These are phyloP conservation scores for Drosophila bocqueti DNA, from an alignment of 1,140 invertebrate genomes.

Conservation along the genomic window DNA sequence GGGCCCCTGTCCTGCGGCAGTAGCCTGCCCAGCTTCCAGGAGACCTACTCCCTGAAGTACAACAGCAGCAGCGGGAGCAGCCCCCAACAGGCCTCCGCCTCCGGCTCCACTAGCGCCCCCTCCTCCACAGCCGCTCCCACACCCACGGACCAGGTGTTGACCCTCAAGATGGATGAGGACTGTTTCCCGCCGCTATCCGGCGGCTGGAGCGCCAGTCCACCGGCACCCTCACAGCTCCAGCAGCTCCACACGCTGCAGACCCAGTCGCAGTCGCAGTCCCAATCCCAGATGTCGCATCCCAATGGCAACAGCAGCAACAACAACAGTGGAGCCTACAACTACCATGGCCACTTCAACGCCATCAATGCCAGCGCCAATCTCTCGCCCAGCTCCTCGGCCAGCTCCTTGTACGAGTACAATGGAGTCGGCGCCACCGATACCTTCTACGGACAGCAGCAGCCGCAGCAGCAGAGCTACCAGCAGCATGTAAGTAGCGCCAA, in stretches of 20 bases:
- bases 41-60: slow-evolving; percentile 92
- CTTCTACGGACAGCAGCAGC: slow-evolving; percentile 66
- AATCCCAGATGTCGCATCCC: slow-evolving; percentile 39
- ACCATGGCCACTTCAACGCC: slow-evolving; percentile 77
- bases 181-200: slow-evolving; percentile 86
- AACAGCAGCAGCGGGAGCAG: slow-evolving; percentile 66
- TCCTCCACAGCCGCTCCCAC: slow-evolving; percentile 53
- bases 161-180: slow-evolving; percentile 92
- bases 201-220: slow-evolving; percentile 58
- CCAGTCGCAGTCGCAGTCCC: slow-evolving; percentile 48
- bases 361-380: slow-evolving; percentile 71
- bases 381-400: slow-evolving; percentile 73
- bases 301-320: slow-evolving; percentile 51
- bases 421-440: slow-evolving; percentile 48
- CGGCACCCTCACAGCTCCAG: slow-evolving; percentile 49
- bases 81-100: slow-evolving; percentile 54
- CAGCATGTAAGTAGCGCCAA: slow-evolving; percentile 66
- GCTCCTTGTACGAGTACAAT: slow-evolving; percentile 73
- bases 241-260: slow-evolving; percentile 65
- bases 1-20: slow-evolving; percentile 85
- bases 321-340: slow-evolving; percentile 65
- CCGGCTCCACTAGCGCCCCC: slow-evolving; percentile 38
- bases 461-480: slow-evolving; percentile 65
- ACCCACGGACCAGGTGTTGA: slow-evolving; percentile 77
- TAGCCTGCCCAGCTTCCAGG: slow-evolving; percentile 93